Percentiles rank a stretch among this genome's conserved stretches.
Evolutionary conservation across 2,888 invertebrate genomes (phyloP).

Genomic region (Uloborus plumipes): DNA sequence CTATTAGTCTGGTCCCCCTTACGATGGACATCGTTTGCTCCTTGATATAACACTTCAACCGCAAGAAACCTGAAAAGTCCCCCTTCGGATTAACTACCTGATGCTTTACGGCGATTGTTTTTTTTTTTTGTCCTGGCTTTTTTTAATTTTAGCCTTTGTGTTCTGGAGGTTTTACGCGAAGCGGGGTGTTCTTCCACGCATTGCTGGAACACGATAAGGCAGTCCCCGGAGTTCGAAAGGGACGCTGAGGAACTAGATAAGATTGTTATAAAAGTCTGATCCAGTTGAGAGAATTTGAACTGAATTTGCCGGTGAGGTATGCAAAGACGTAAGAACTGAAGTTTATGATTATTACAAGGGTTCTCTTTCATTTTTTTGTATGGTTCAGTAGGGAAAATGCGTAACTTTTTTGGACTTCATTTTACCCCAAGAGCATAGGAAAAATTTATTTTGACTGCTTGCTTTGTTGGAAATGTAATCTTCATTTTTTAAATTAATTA

Average conservation of each 20-base stretch:
- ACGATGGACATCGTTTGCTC: slow-evolving; percentile 13
- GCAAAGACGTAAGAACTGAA: too few relatives aligned
- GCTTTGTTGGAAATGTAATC: too few relatives aligned
- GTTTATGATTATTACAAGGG: too few relatives aligned
- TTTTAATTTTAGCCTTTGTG: slow-evolving; percentile 31
- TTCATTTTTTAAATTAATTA: too few relatives aligned
- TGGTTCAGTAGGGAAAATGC: too few relatives aligned
- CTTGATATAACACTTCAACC: slow-evolving; percentile 38
- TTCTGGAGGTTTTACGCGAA: slow-evolving; percentile 17
- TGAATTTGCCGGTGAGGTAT: neutral
- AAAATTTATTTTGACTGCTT: too few relatives aligned
- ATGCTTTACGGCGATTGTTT: slow-evolving; percentile 43
- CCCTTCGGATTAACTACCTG: slow-evolving; percentile 50
- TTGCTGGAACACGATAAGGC: slow-evolving; percentile 36
- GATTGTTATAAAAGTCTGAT: slow-evolving; percentile 54
- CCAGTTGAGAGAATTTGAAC: slow-evolving; percentile 15
- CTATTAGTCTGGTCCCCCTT: neutral
- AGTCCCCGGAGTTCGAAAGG: slow-evolving; percentile 13
- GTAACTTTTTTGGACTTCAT: too few relatives aligned
- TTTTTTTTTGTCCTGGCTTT: slow-evolving; percentile 24
- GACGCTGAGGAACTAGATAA: slow-evolving; percentile 39
- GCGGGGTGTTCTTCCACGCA: slow-evolving; percentile 12
- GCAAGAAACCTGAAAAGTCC: slow-evolving; percentile 38
- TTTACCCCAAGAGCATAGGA: too few relatives aligned
- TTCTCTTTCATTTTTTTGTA: too few relatives aligned